Evolutionary conservation across 1,140 invertebrate genomes (phyloP).

Genomic region (Pogonomyrmex barbatus): DNA sequence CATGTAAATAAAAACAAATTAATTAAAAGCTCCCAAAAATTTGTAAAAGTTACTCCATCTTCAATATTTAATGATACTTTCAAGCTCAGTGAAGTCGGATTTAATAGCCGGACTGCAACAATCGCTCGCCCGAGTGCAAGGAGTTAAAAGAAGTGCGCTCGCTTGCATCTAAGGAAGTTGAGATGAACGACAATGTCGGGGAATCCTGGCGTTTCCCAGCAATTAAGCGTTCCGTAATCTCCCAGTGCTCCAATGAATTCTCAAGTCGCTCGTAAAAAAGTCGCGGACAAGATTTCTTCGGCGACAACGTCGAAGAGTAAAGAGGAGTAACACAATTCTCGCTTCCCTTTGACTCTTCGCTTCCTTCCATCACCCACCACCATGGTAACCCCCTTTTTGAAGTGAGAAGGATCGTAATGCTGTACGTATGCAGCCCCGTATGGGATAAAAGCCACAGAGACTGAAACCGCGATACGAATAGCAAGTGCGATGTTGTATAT

Average conservation of each 20-base stretch:
- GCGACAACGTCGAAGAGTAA: conserved; percentile 36
- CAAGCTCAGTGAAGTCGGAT: conserved; percentile 15
- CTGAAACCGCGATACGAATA: conserved; percentile 53
- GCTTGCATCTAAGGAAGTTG: conserved; percentile 12
- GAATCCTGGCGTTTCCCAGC: conserved; percentile 41
- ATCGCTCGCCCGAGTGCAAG: conserved; percentile 38
- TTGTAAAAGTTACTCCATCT: background rate
- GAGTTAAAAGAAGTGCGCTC: conserved; percentile 28
- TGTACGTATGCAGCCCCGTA: conserved; percentile 47
- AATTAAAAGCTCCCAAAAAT: conserved; percentile 33
- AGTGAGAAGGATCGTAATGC: conserved; percentile 40
- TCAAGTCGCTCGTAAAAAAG: conserved; percentile 49
- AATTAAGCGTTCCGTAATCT: conserved; percentile 57
- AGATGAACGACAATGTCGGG: conserved; percentile 42
- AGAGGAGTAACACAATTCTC: conserved; percentile 28
- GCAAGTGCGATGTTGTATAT: conserved; percentile 33
- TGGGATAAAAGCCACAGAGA: conserved; percentile 56
- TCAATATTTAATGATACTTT: conserved; percentile 22
- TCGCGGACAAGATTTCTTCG: conserved; percentile 41
- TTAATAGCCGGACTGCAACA: conserved; percentile 42
- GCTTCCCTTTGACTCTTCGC: background rate
- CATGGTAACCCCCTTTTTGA: background rate
- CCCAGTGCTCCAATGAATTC: conserved; percentile 24
- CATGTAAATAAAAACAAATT: background rate
- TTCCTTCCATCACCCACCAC: background rate